phyloP scores from a whole-genome alignment of 2,888 invertebrate genomes.

The Mythimna lalbum region DNA sequence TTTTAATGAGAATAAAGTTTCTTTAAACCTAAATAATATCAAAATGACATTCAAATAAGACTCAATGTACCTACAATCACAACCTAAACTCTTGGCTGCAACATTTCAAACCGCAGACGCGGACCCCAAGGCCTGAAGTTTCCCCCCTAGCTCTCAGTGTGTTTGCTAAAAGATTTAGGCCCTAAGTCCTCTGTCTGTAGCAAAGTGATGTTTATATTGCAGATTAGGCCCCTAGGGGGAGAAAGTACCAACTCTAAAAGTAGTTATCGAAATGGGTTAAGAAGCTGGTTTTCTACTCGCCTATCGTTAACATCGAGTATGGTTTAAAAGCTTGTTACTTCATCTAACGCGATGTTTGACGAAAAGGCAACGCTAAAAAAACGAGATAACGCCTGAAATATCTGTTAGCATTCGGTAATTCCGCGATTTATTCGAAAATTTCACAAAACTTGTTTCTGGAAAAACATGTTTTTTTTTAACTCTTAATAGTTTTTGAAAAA shows the following conservation, averaged over 20 bases:
- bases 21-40: background rate
- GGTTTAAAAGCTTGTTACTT: too few relatives aligned
- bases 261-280: conserved; percentile 28
- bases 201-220: conserved; percentile 41
- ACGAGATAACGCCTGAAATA: too few relatives aligned
- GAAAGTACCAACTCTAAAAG: conserved; percentile 3
- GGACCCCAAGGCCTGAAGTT: conserved; percentile 42
- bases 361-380: too few relatives aligned
- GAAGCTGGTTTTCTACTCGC: too few relatives aligned
- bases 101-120: conserved; percentile 45
- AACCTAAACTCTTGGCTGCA: conserved; percentile 13
- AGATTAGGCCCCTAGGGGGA: conserved; percentile 40
- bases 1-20: too few relatives aligned
- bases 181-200: conserved; percentile 27
- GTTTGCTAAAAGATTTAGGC: conserved; percentile 54
- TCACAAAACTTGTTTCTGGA: too few relatives aligned
- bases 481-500: too few relatives aligned
- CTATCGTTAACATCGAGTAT: too few relatives aligned
- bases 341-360: too few relatives aligned
- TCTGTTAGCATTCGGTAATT: too few relatives aligned
- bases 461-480: too few relatives aligned
- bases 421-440: too few relatives aligned
- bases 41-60: conserved; percentile 9
- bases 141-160: conserved; percentile 34
- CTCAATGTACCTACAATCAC: conserved; percentile 21